Base-by-base conservation (phyloP, 2,888 invertebrate genomes). In the Cataglyphis livida region DNA sequence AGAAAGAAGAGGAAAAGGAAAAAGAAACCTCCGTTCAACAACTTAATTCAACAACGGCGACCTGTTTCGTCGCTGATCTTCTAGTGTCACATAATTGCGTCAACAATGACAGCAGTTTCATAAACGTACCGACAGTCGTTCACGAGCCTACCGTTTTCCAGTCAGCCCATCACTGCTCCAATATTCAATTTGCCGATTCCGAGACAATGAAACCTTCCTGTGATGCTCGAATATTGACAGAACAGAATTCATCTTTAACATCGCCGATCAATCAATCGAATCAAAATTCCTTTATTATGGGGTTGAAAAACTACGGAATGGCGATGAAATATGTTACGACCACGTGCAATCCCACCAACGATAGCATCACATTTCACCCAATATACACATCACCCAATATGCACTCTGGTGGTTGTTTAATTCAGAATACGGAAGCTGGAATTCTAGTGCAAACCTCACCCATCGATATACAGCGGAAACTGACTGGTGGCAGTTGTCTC, bases 71-170 rank as follows among this genome's bases (percentile, higher is more conserved):
- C 64, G 91, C 90, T 64, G 89, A 91, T 21, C 68, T 90, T 5
- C 79, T 91, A n/a, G 87, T 91, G 12, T 92, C 93, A 4, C 88
- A 91, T 18, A 89, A 90, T 9, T 93, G 90, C 66, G 86, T 84
- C 12, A 92, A 86, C 61, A 86, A 84, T 4, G 89, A 89, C 4
- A 91, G 90, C n/a, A 92, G 92, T 79, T 89, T 95, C 28, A 92
- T 93, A 84, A 93, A 93, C 68, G 87, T 92, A 0, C 91, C 93
- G 15, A 92, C 92, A 44, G 92, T 92, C 38, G 87, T 93, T 15
- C 89, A 93, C 35, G 90, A 90, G 4, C 91, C 92, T 15, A 86
- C 92, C 44, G 88, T 93, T 57, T 90, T 92, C 4, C 91, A 92
- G 54, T 81, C 87, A 1, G 32, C 25, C 12, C 66, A 66, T 10